Conservation (phyloP, 2,888 invertebrate genomes). For the Clostera curtula region DNA sequence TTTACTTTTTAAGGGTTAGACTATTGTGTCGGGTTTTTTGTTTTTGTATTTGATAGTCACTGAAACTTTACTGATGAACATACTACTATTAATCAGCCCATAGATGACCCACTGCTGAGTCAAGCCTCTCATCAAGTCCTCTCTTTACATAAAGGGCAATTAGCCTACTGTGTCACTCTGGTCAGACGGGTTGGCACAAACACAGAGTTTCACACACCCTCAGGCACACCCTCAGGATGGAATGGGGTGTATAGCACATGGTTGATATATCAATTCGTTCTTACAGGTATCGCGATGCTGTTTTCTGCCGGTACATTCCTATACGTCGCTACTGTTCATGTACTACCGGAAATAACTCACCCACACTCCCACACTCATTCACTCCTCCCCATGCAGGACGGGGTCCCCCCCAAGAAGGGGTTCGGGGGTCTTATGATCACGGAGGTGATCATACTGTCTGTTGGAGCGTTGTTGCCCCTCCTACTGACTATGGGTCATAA, state of each 20-base stretch:
- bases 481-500: constrained; percentile 94
- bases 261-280: constrained; percentile 1
- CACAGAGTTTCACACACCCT: too few relatives aligned
- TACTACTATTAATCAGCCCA: too few relatives aligned
- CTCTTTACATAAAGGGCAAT: too few relatives aligned
- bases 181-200: too few relatives aligned
- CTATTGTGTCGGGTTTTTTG: neutral
- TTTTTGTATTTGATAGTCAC: neutral
- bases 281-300: constrained; percentile 91
- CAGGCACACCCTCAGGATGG: too few relatives aligned
- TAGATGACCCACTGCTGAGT: too few relatives aligned
- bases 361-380: constrained; percentile 57
- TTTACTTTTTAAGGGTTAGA: too few relatives aligned
- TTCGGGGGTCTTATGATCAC: constrained; percentile 79
- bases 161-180: too few relatives aligned
- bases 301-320: constrained; percentile 99
- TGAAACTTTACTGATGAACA: neutral
- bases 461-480: constrained; percentile 91
- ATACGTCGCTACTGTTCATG: constrained; percentile 99
- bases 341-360: constrained; percentile 92
- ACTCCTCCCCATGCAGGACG: constrained; percentile 50
- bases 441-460: constrained; percentile 88
- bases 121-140: too few relatives aligned
- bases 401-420: constrained; percentile 35
- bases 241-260: too few relatives aligned